Conservation (phyloP, 2,888 invertebrate species). For the Hyles lineata region DNA sequence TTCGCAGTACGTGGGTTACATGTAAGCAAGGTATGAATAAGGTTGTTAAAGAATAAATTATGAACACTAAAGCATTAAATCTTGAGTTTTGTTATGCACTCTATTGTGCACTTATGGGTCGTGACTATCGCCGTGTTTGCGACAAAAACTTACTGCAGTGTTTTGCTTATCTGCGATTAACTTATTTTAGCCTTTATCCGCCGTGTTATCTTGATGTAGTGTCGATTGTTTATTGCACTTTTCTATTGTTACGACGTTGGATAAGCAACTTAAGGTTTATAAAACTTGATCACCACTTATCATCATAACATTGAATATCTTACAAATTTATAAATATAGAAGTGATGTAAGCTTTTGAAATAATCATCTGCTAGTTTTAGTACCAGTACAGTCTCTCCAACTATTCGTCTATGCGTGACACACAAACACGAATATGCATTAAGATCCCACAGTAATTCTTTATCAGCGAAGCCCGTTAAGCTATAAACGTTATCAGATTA, state of each 20-base stretch:
- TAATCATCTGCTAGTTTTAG: background rate
- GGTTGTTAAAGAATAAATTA: conserved; percentile 29
- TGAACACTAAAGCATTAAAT: conserved; percentile 15
- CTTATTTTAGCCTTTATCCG: conserved; percentile 7
- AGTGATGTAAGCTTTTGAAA: too few species aligned
- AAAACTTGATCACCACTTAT: too few species aligned
- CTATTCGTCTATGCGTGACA: conserved; percentile 26
- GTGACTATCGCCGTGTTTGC: conserved; percentile 22
- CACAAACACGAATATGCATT: conserved; percentile 38
- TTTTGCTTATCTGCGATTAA: conserved; percentile 19
- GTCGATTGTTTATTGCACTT: conserved; percentile 15
- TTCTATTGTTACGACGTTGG: conserved; percentile 10
- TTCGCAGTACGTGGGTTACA: conserved; percentile 31
- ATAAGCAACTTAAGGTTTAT: background rate
- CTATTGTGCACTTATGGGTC: conserved; percentile 16
- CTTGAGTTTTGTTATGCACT: conserved; percentile 23
- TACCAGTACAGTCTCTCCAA: background rate
- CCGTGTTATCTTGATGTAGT: conserved; percentile 7
- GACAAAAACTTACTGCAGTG: conserved; percentile 24
- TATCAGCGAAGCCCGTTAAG: conserved; percentile 42
- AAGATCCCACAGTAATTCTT: conserved; percentile 41
- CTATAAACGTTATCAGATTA: conserved; percentile 54
- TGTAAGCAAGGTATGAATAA: conserved; percentile 41
- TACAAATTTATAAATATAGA: too few species aligned
- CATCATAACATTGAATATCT: too few species aligned